Base-by-base conservation (phyloP, 2,888 invertebrate genomes). In the Chorisops tibialis region DNA sequence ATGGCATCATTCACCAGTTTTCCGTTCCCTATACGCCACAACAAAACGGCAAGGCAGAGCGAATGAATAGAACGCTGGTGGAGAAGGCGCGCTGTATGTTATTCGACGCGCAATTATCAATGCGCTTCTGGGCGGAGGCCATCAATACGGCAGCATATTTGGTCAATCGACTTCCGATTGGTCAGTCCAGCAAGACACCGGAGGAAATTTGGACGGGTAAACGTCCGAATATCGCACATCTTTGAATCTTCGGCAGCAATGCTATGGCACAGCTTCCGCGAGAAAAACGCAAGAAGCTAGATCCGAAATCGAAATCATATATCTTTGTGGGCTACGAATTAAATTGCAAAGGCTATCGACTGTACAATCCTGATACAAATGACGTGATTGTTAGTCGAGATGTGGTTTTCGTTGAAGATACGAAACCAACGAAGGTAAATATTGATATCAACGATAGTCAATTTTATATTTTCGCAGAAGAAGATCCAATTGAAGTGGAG, bases 201-300 rank as follows among this genome's bases (percentile, higher is more conserved):
- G 62, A 66, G 52, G 65, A 66, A 59, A 51, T 62, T 41, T 66
- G 63, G 65, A 16, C 48, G 3, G 56, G 58, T 1, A 54, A 41
- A 52, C 48, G 39, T 35, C 64, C 62, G 24, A 41, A 62, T 48
- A 58, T 68, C n/a, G 47, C 37, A 49, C 39, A 39, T 12, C 49
- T 67, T 24, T 59, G 63, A 45, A 59, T 67, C 7, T 65, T 64
- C 61, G 63, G 66, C 3, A 16, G 59, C 24, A 30, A 30, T 5
- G 24, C 59, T 4, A 21, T 45, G 2, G 35, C 41, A 7, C 39
- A 48, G 24, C 30, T 69, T 18, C 68, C 68, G 19, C 50, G 64
- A 18, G 41, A 66, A 62, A 48, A 59, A 24, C 38, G 68, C 58
- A 67, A n/a, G n/a, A n/a, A n/a, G n/a, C n/a, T n/a, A n/a, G n/a